Conservation (phyloP, 1,140 invertebrate species). For the Leptonema lineaticorne region DNA sequence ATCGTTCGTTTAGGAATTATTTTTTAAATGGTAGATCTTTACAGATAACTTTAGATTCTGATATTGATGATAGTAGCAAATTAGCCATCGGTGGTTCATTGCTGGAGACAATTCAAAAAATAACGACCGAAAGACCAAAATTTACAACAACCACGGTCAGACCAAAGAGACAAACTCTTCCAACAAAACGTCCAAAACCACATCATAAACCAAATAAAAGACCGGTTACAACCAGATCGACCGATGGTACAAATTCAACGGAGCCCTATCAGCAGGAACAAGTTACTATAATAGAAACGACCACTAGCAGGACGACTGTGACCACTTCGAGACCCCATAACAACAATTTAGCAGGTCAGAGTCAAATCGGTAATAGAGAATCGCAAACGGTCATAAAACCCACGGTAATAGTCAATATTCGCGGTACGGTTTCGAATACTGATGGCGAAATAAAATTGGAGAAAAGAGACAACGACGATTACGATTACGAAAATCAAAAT, state of each 20-base stretch:
- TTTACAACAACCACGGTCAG: neutral
- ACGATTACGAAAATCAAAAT: constrained; percentile 30
- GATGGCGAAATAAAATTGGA: constrained; percentile 51
- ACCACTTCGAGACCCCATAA: constrained; percentile 40
- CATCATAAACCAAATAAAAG: constrained; percentile 2
- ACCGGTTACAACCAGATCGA: neutral
- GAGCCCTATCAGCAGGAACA: constrained; percentile 7
- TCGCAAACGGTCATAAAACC: constrained; percentile 54
- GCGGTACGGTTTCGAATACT: constrained; percentile 48
- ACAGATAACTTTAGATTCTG: constrained; percentile 31
- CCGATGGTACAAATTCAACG: neutral
- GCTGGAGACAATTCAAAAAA: constrained; percentile 21
- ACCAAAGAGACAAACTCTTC: constrained; percentile 2
- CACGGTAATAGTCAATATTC: constrained; percentile 53
- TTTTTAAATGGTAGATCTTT: constrained; percentile 21
- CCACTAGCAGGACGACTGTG: neutral
- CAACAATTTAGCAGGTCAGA: constrained; percentile 50
- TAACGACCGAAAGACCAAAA: constrained; percentile 21
- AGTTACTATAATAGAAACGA: neutral
- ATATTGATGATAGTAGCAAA: constrained; percentile 11
- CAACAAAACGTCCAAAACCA: constrained; percentile 15
- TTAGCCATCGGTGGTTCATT: constrained; percentile 34
- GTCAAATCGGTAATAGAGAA: constrained; percentile 54
- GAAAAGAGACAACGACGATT: constrained; percentile 43
- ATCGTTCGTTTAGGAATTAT: neutral